Conservation (phyloP, 35 echinoderm and acorn worm genomes). For the Heliocidaris tuberculata region DNA sequence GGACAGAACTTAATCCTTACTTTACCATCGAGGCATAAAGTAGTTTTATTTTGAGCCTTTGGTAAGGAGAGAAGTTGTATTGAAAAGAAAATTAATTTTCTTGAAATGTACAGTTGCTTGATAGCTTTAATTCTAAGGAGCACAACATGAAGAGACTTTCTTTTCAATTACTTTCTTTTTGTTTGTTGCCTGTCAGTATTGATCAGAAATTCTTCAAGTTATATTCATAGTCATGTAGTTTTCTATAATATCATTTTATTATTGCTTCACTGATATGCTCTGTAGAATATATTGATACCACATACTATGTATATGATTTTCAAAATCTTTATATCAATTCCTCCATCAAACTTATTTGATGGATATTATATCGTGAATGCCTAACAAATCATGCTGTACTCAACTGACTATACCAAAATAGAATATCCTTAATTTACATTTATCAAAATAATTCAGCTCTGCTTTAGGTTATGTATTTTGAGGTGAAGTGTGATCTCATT, state of each 20-base stretch:
- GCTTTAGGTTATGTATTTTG: not conserved
- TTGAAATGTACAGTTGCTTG: too few species aligned
- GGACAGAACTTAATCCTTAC: not conserved
- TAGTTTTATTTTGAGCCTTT: not conserved
- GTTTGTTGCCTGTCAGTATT: not conserved
- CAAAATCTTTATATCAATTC: not conserved
- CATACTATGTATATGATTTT: not conserved
- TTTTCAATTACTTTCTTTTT: not conserved
- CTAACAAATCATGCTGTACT: not conserved
- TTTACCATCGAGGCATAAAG: not conserved
- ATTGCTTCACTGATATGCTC: not conserved
- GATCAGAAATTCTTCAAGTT: not conserved
- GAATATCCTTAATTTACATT: not conserved
- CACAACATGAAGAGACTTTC: not conserved
- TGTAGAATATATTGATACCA: not conserved
- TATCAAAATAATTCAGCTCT: not conserved
- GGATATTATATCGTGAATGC: not conserved
- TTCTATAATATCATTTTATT: not conserved
- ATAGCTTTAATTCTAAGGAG: too few species aligned
- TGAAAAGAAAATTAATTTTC: too few species aligned
- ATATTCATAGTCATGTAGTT: not conserved
- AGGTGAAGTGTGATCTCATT: not conserved
- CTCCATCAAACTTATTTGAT: not conserved
- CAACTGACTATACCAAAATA: not conserved
- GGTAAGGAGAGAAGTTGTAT: too few species aligned